These are phyloP conservation scores for Dascyllus trimaculatus DNA, from an alignment of 2,113 vertebrate species.

Conservation along the genomic window DNA sequence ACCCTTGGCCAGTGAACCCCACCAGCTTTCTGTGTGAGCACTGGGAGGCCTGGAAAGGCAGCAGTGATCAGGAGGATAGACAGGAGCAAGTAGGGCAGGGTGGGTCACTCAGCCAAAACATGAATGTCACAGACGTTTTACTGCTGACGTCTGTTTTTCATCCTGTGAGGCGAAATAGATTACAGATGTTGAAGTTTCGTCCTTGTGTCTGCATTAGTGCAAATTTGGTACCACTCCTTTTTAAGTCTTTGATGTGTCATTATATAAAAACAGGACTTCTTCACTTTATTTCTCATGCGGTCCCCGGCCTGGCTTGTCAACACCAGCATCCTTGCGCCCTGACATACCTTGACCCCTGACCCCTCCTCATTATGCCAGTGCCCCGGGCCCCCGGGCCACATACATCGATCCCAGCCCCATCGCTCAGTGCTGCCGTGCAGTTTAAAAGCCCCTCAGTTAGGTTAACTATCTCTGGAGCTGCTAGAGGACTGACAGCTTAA, in stretches of 20 bases:
- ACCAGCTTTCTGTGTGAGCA: conserved; percentile 20
- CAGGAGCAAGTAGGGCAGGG: conserved; percentile 42
- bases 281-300: conserved; percentile 25
- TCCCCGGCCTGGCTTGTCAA: conserved; percentile 25
- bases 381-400: conserved; percentile 50
- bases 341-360: conserved; percentile 64
- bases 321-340: conserved; percentile 48
- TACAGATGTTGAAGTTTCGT: conserved; percentile 5
- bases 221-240: neutral
- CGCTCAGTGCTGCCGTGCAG: conserved; percentile 20
- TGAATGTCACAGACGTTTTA: neutral
- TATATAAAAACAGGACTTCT: conserved; percentile 18
- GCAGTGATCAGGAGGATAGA: conserved; percentile 7
- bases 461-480: conserved; percentile 34
- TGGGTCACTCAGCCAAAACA: conserved; percentile 10
- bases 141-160: conserved; percentile 9
- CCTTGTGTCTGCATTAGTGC: conserved; percentile 8
- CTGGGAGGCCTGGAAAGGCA: conserved; percentile 21
- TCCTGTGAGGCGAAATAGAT: neutral
- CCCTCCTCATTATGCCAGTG: conserved; percentile 51
- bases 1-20: conserved; percentile 21
- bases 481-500: conserved; percentile 9
- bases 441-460: conserved; percentile 50
- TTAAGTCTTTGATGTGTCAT: conserved; percentile 13
- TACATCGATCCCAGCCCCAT: conserved; percentile 55